Evolutionary conservation across 1,140 invertebrate species (phyloP), one percentile per base, ranked within the genome.

Genomic region (Idris sp.): DNA sequence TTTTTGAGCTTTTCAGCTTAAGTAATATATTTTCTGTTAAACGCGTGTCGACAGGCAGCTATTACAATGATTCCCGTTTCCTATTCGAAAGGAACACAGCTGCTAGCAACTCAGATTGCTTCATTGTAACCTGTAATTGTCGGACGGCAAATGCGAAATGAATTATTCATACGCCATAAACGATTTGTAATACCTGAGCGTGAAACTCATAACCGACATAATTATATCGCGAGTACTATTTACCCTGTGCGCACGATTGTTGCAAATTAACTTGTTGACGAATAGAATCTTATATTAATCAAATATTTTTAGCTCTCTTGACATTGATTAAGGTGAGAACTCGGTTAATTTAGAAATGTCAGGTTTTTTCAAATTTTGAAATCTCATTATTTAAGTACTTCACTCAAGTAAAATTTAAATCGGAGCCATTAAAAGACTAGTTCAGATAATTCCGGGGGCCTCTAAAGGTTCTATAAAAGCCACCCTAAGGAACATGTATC

Each of bases 151-250:
- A 68, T 58, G 33, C 35, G 28, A 49, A 31, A 56, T 68, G 51
- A 69, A 69, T 69, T 59, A 69, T 69, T 59, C 54, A 69, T 68
- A 33, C 28, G 28, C 36, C 16, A 36, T 69, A 69, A 69, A 44
- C 19, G 18, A 19, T 38, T 28, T 2, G 53, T 36, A 69, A 69
- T 59, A 59, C n/a, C 35, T 44, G 3, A 1, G 30, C 36, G 13
- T 58, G 38, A 53, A 53, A 59, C 46, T 10, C 25, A 11, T 44
- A 49, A 46, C 48, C 16, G 15, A 25, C 33, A n/a, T n/a, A 53
- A 71, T 69, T 59, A 69, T 59, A 58, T 48, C 36, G 38, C 38
- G 13, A 40, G 15, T 0, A 1, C 2, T 40, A 22, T 67, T 56
- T 40, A 44, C 5, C 18, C 3, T 4, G 33, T 1, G 15, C 43